These are phyloP conservation scores for Wiebesia pumilae DNA, from an alignment of 1,140 invertebrate genomes.

Conservation along the genomic window DNA sequence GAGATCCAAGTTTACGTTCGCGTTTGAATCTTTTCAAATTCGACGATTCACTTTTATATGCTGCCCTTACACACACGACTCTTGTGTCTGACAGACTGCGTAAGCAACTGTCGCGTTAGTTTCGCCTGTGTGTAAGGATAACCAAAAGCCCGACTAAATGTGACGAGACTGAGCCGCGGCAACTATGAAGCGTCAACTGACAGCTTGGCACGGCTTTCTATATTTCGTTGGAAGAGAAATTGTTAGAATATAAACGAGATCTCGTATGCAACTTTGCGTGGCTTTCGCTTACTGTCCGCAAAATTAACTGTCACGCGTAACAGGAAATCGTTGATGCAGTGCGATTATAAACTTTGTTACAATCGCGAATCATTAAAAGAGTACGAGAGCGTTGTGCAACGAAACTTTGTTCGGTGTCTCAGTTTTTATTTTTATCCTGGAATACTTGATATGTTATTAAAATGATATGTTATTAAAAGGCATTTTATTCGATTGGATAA, in stretches of 20 bases:
- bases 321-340: not conserved
- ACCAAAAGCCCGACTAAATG: not conserved
- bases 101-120: slow-evolving; percentile 32
- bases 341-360: too few relatives aligned
- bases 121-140: not conserved
- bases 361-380: too few relatives aligned
- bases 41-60: not conserved
- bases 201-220: slow-evolving; percentile 27
- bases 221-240: not conserved
- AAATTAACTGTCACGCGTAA: not conserved
- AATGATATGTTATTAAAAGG: too few relatives aligned
- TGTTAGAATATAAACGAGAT: not conserved
- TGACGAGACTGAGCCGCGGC: not conserved
- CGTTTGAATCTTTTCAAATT: not conserved
- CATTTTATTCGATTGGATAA: too few relatives aligned
- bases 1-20: not conserved
- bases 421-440: too few relatives aligned
- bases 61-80: not conserved
- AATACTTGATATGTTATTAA: too few relatives aligned
- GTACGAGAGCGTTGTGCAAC: too few relatives aligned
- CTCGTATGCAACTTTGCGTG: not conserved
- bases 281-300: slow-evolving; percentile 8
- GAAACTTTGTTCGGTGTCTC: too few relatives aligned
- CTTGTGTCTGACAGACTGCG: not conserved
- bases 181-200: slow-evolving; percentile 13